A percentile compares a stretch with the other conserved stretches of the same genome.
phyloP scores from a whole-genome alignment of 2,888 invertebrate species.

The Drosophila melanocephala region DNA sequence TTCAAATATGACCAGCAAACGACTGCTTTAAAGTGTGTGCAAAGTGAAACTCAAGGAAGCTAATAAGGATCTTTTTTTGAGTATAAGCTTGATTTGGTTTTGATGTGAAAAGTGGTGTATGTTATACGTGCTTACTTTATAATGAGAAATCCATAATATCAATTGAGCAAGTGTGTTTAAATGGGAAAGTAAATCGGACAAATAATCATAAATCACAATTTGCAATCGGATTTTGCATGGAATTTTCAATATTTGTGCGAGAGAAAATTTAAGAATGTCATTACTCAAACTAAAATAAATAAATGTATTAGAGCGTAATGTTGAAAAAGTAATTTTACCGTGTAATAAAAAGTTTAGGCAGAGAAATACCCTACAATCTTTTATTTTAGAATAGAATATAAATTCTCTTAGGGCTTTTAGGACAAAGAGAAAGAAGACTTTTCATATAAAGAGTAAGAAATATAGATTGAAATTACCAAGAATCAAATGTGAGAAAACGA shows the following conservation, averaged over 20 bases:
- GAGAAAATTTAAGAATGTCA: background rate
- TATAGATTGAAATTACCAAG: fast-evolving
- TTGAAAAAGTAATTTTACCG: background rate
- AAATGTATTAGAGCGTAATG: too few species aligned
- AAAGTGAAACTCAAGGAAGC: background rate
- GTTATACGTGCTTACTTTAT: background rate
- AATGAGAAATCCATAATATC: too few species aligned
- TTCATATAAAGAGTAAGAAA: background rate
- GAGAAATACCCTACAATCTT: background rate
- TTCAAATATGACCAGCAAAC: slow-evolving; percentile 17
- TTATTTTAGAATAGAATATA: background rate
- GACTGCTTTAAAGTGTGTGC: slow-evolving; percentile 16
- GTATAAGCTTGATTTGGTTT: background rate
- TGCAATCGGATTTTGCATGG: background rate
- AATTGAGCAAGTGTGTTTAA: background rate
- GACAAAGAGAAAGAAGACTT: background rate
- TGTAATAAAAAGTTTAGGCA: background rate
- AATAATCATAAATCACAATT: background rate
- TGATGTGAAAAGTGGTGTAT: background rate
- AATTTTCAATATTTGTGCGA: background rate
- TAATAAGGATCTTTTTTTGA: background rate
- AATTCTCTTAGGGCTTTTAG: too few species aligned
- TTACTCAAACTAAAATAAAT: background rate
- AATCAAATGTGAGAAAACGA: background rate
- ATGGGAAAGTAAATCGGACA: background rate